phyloP scores from a whole-genome alignment of 2,797 vertebrate genomes.

The Gallinago solitaria region DNA sequence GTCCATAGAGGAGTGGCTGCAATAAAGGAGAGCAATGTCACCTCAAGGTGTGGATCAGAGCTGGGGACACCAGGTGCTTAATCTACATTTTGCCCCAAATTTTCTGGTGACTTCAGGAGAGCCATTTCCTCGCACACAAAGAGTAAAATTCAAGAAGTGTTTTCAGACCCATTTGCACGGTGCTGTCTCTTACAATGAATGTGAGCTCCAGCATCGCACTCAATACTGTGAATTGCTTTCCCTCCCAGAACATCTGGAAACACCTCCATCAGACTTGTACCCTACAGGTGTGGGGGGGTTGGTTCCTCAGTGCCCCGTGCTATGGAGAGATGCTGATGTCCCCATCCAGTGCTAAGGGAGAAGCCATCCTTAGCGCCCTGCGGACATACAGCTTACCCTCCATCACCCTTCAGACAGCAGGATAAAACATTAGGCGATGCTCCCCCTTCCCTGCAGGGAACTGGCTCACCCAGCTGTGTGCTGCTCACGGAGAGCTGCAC shows the following conservation, averaged over 20 bases:
- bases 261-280: background rate
- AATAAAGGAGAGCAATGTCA: background rate
- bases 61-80: background rate
- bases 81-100: background rate
- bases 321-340: background rate
- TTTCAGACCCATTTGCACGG: background rate
- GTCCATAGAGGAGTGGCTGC: background rate
- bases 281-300: fast-evolving
- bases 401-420: fast-evolving
- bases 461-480: background rate
- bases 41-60: fast-evolving
- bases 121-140: background rate
- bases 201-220: background rate
- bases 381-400: background rate
- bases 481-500: background rate
- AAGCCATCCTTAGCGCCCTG: background rate
- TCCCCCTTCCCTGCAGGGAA: background rate
- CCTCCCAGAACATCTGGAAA: background rate
- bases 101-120: background rate
- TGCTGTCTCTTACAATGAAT: background rate
- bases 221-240: background rate
- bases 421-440: fast-evolving
- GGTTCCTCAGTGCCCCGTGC: fast-evolving
- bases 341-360: background rate
- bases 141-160: background rate